Percentiles rank a stretch among this genome's conserved stretches.
Conservation (phyloP, 2,113 vertebrate species). For the Chaetodon auriga region DNA sequence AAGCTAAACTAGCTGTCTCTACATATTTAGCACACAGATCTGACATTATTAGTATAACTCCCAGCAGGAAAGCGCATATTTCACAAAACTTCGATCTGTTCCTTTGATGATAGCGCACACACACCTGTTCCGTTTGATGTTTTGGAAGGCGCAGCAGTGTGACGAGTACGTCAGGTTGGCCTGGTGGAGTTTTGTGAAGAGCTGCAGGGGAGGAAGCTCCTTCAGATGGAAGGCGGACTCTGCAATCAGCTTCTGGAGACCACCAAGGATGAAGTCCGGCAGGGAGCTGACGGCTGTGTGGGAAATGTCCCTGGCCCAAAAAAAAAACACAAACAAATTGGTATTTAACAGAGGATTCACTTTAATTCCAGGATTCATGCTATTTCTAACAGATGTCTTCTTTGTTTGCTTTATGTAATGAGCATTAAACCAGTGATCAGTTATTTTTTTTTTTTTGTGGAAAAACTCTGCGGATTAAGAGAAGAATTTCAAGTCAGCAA, state of each 20-base stretch:
- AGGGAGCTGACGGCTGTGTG: slow-evolving; percentile 89
- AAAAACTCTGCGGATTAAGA: too few relatives aligned
- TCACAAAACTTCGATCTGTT: background rate
- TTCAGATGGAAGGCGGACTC: slow-evolving; percentile 88
- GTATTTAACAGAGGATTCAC: background rate
- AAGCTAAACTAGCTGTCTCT: too few relatives aligned
- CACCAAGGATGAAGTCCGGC: slow-evolving; percentile 88
- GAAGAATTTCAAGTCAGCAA: background rate
- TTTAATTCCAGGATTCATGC: background rate
- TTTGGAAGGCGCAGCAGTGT: slow-evolving; percentile 94
- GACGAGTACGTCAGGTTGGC: slow-evolving; percentile 95
- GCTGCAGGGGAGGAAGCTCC: slow-evolving; percentile 89
- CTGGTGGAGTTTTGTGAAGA: slow-evolving; percentile 86
- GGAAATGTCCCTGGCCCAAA: slow-evolving; percentile 94
- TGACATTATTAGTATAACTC: too few relatives aligned
- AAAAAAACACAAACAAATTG: slow-evolving; percentile 6
- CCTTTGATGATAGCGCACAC: background rate
- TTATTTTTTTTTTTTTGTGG: too few relatives aligned
- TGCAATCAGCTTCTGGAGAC: slow-evolving; percentile 89
- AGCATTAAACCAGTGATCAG: too few relatives aligned
- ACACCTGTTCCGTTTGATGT: slow-evolving; percentile 84
- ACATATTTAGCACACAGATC: too few relatives aligned
- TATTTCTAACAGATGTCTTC: background rate
- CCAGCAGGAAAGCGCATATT: too few relatives aligned
- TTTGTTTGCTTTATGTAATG: background rate